A percentile compares a stretch with the other conserved stretches of the same genome.
These are phyloP conservation scores for Platorchestia sp. DNA, from an alignment of 1,140 invertebrate species.

Conservation along the genomic window DNA sequence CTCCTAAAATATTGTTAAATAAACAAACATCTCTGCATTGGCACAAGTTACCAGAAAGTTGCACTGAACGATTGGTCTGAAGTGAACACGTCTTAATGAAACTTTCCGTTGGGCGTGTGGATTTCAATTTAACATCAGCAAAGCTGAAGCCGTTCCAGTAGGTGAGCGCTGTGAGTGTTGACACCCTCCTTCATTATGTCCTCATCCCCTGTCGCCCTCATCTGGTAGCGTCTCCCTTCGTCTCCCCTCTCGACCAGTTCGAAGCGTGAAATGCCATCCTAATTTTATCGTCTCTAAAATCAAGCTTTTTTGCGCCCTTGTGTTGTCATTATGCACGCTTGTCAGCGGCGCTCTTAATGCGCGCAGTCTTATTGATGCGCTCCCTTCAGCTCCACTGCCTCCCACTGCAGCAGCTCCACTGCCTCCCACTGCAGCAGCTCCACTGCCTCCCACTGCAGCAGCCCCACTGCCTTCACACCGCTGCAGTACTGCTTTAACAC, in stretches of 20 bases:
- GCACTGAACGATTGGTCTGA: too few species aligned
- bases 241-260: background rate
- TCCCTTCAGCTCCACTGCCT: background rate
- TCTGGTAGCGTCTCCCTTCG: background rate
- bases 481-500: too few species aligned
- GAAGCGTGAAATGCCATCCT: conserved; percentile 4
- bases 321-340: background rate
- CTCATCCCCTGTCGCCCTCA: background rate
- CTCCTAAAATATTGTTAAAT: too few species aligned
- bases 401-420: background rate
- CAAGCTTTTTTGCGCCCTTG: background rate
- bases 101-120: background rate
- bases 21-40: too few species aligned
- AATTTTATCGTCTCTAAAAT: conserved; percentile 2
- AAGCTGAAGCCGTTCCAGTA: background rate
- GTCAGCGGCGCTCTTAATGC: background rate
- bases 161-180: background rate
- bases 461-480: too few species aligned
- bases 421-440: too few species aligned
- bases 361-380: background rate
- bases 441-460: too few species aligned
- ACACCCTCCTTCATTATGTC: background rate
- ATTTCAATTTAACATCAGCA: background rate
- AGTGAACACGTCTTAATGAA: background rate
- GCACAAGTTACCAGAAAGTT: too few species aligned